These are phyloP conservation scores for Macaria liturata DNA, from an alignment of 2,888 invertebrate species.

Conservation along the genomic window DNA sequence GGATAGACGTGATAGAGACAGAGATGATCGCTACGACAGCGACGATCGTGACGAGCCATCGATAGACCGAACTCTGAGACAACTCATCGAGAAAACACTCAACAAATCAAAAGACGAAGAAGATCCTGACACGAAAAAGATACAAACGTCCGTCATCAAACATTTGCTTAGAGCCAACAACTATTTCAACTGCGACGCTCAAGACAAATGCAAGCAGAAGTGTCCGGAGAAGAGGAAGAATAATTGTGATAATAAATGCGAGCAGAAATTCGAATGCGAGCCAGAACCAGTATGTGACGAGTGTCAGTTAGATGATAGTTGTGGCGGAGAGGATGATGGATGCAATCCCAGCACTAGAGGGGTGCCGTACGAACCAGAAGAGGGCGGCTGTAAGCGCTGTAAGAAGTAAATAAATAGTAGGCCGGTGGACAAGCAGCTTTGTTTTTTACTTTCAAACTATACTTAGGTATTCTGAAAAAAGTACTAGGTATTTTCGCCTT, in stretches of 20 bases:
- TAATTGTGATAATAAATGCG: constrained; percentile 42
- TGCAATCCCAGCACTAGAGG: constrained; percentile 13
- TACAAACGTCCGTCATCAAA: constrained; percentile 46
- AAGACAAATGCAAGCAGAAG: constrained; percentile 45
- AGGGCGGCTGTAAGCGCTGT: constrained; percentile 1
- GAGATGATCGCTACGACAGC: constrained; percentile 1
- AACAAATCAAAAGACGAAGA: constrained; percentile 12
- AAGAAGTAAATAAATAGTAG: not conserved
- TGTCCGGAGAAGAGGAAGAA: constrained; percentile 34
- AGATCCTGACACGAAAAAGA: constrained; percentile 8
- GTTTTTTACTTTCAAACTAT: no score
- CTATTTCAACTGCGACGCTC: constrained; percentile 46
- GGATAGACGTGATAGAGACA: constrained; percentile 3
- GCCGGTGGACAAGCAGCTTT: no score
- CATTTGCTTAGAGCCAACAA: constrained; percentile 41
- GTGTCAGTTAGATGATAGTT: constrained; percentile 1
- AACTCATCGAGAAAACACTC: constrained; percentile 3
- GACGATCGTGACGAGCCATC: not conserved
- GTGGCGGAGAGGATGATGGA: not conserved
- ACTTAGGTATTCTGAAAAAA: no score
- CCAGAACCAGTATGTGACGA: constrained; percentile 29
- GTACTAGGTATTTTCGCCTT: no score
- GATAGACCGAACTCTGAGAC: constrained; percentile 8
- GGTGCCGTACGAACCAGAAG: not conserved
- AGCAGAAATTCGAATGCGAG: constrained; percentile 43